These are phyloP conservation scores for Matsumyia berberina DNA, from an alignment of 2,888 invertebrate genomes.

Conservation along the genomic window DNA sequence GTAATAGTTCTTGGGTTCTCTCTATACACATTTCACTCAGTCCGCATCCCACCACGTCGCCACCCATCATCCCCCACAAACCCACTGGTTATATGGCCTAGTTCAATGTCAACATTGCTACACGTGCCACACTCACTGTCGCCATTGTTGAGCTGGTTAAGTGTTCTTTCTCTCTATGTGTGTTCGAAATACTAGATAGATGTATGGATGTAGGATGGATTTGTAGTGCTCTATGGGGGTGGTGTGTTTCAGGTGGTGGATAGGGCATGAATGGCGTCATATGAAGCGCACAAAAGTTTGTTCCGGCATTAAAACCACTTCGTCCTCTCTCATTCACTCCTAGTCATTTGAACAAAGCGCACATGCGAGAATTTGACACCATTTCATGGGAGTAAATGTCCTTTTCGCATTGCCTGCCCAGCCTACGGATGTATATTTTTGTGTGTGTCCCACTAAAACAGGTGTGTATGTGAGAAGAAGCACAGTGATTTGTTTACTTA, in stretches of 20 bases:
- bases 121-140: constrained; percentile 76
- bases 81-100: constrained; percentile 68
- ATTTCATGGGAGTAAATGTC: constrained; percentile 52
- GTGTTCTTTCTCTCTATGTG: constrained; percentile 59
- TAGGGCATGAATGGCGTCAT: constrained; percentile 60
- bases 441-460: constrained; percentile 6
- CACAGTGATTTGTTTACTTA: constrained; percentile 34
- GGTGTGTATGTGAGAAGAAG: constrained; percentile 18
- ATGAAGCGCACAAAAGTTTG: constrained; percentile 55
- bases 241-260: constrained; percentile 27
- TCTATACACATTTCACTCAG: constrained; percentile 34
- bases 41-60: constrained; percentile 28
- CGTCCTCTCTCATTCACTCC: constrained; percentile 3
- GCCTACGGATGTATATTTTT: constrained; percentile 5
- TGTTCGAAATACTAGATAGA: constrained; percentile 33
- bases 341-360: constrained; percentile 6
- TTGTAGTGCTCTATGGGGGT: constrained; percentile 33
- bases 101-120: constrained; percentile 76
- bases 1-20: constrained; percentile 68
- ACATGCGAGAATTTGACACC: constrained; percentile 67
- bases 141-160: constrained; percentile 76
- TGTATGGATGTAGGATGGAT: constrained; percentile 26
- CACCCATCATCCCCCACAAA: constrained; percentile 63
- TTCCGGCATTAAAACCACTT: constrained; percentile 50
- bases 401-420: constrained; percentile 1